phyloP scores from a whole-genome alignment of 2,113 vertebrate species.

The Pholis gunnellus region DNA sequence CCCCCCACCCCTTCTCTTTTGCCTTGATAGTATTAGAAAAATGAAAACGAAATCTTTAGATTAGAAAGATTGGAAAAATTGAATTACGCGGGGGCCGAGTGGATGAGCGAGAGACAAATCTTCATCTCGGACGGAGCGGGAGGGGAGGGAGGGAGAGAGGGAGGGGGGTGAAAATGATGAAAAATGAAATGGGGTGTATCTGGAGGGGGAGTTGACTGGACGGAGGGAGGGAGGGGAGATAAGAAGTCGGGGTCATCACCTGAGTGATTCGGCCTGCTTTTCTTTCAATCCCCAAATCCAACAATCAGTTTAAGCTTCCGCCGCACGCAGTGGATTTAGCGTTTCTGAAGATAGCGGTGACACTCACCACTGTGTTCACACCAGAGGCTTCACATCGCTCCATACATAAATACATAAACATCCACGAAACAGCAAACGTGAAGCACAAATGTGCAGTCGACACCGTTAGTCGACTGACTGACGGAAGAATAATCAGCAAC shows the following conservation, averaged over 20 bases:
- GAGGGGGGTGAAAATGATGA: slow-evolving; percentile 59
- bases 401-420: neutral
- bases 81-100: slow-evolving; percentile 68
- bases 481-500: no score
- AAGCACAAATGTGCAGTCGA: neutral
- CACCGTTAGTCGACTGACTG: neutral
- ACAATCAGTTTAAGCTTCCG: slow-evolving; percentile 59
- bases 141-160: neutral
- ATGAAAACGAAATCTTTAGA: slow-evolving; percentile 81
- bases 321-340: slow-evolving; percentile 4
- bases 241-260: slow-evolving; percentile 70
- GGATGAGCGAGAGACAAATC: slow-evolving; percentile 68
- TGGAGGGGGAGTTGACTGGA: slow-evolving; percentile 5
- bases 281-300: slow-evolving; percentile 59
- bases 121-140: slow-evolving; percentile 62
- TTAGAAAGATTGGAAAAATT: slow-evolving; percentile 82
- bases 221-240: slow-evolving; percentile 31
- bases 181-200: slow-evolving; percentile 66
- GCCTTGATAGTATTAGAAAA: slow-evolving; percentile 79
- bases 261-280: slow-evolving; percentile 40
- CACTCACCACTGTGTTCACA: neutral
- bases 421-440: neutral
- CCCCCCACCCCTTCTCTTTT: slow-evolving; percentile 14
- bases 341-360: neutral
- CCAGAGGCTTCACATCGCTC: neutral